Conservation (phyloP, 2,797 vertebrate species). For the Danio jaintianensis region DNA sequence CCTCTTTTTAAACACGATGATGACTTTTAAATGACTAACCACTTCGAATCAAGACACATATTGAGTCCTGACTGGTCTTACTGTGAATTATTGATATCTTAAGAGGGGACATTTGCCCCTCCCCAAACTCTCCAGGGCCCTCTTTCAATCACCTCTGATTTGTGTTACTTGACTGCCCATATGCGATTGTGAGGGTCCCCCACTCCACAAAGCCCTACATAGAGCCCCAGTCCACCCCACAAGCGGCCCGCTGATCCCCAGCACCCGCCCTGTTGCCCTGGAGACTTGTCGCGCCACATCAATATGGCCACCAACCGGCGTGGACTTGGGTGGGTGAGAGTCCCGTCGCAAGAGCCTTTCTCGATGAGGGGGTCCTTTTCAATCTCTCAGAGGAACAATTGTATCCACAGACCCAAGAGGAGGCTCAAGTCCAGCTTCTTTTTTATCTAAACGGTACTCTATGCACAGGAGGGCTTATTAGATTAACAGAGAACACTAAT, state of each 20-base stretch:
- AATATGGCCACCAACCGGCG: slow-evolving; percentile 62
- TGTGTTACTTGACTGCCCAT: slow-evolving; percentile 80
- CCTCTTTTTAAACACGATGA: slow-evolving; percentile 47
- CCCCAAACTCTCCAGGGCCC: slow-evolving; percentile 72
- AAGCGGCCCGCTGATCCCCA: slow-evolving; percentile 60
- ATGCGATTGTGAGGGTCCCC: slow-evolving; percentile 61
- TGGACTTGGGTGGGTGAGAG: slow-evolving; percentile 59
- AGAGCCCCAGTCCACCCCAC: slow-evolving; percentile 60
- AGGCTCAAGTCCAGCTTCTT: slow-evolving; percentile 60
- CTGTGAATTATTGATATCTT: slow-evolving; percentile 83
- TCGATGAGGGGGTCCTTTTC: slow-evolving; percentile 62
- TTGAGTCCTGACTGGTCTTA: slow-evolving; percentile 59
- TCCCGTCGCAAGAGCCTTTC: slow-evolving; percentile 53
- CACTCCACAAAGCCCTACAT: slow-evolving; percentile 59
- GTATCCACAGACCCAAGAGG: slow-evolving; percentile 61
- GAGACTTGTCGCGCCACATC: slow-evolving; percentile 62
- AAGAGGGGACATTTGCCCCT: slow-evolving; percentile 76
- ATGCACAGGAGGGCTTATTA: slow-evolving; percentile 66
- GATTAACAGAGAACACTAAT: slow-evolving; percentile 69
- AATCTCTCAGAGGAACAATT: slow-evolving; percentile 61
- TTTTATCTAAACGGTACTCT: slow-evolving; percentile 69
- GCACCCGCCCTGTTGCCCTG: slow-evolving; percentile 60
- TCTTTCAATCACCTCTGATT: slow-evolving; percentile 80
- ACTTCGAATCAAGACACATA: slow-evolving; percentile 54
- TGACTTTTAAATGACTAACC: slow-evolving; percentile 58